Percentiles rank a stretch among this genome's conserved stretches.
These are phyloP conservation scores for Argyresthia goedartella DNA, from an alignment of 2,888 invertebrate genomes.

Conservation along the genomic window DNA sequence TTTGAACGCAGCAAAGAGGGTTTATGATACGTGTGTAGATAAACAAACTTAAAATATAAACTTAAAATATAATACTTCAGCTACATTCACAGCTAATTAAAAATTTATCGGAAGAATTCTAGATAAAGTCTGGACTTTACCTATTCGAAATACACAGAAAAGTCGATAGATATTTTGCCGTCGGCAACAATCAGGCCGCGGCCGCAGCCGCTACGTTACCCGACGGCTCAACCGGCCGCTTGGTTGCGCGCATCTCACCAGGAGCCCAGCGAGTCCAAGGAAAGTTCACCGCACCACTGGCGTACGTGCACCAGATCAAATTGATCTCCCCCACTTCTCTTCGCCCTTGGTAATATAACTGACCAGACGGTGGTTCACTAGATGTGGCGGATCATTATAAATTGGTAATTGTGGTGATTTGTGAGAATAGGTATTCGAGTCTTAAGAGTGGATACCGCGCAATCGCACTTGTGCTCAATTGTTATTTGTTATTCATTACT, in stretches of 20 bases:
- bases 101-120: too few relatives aligned
- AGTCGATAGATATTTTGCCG: too few relatives aligned
- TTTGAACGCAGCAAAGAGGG: too few relatives aligned
- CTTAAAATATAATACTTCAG: too few relatives aligned
- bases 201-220: too few relatives aligned
- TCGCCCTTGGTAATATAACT: background rate
- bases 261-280: constrained; percentile 29
- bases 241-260: constrained; percentile 58
- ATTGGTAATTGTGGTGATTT: constrained; percentile 5
- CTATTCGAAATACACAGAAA: too few relatives aligned
- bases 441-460: constrained; percentile 1
- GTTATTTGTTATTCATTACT: constrained; percentile 1
- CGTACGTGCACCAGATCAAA: background rate
- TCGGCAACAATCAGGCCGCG: too few relatives aligned
- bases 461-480: constrained; percentile 1
- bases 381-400: background rate
- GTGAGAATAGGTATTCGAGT: constrained; percentile 11
- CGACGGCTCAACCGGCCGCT: constrained; percentile 26
- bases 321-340: background rate
- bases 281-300: background rate
- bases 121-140: too few relatives aligned
- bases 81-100: too few relatives aligned
- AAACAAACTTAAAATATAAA: too few relatives aligned
- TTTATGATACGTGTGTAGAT: too few relatives aligned
- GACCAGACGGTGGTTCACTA: background rate